Base-by-base conservation (phyloP, 92 coral and sea anemone species). In the Zoanthus sociatus region DNA sequence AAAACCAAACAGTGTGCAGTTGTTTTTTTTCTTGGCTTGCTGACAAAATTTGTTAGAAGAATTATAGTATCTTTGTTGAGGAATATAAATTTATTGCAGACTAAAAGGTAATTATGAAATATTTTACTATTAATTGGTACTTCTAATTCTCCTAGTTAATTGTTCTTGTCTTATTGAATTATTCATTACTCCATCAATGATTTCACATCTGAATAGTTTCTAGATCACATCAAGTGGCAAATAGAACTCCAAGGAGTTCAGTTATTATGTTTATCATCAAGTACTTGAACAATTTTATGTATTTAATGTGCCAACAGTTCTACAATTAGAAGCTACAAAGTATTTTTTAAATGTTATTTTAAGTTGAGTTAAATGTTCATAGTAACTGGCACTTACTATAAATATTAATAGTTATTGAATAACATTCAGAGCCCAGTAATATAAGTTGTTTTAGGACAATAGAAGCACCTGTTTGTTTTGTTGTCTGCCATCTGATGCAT, bases 371-470 rank as follows among this genome's bases (percentile, higher is more conserved):
- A 50, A 53, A 37, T 4, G 42, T 37, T 37, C 2, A 37, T 4
- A 26, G 2, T 37, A 37, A 2, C 42, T 4, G 2, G 2, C 4
- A 76, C 64, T 15, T 37, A 30, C 0, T 50, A 45, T 15, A 1
- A 53, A 26, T 32, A 14, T 26, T 54, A 64, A 51, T 77, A 45
- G 26, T 66, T 6, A 81, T 73, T 37, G 26, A n/a, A 81, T 51
- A 81, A 64, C 45, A 81, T 81, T 81, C 75, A 81, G 76, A 81
- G 74, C 14, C 85, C 56, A 81, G 71, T 50, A 81, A 67, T 81
- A 74, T 81, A 81, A 67, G 64, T 21, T 81, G 47, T 32, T 20
- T 10, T 81, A 20, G 1, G 21, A 66, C 73, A 81, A 81, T 81
- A 81, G 85, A 81, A 26, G 44, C 73, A 81, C 85, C 85, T 18